Base-by-base conservation (phyloP, 2,113 vertebrate species). In the Aphelocoma coerulescens region DNA sequence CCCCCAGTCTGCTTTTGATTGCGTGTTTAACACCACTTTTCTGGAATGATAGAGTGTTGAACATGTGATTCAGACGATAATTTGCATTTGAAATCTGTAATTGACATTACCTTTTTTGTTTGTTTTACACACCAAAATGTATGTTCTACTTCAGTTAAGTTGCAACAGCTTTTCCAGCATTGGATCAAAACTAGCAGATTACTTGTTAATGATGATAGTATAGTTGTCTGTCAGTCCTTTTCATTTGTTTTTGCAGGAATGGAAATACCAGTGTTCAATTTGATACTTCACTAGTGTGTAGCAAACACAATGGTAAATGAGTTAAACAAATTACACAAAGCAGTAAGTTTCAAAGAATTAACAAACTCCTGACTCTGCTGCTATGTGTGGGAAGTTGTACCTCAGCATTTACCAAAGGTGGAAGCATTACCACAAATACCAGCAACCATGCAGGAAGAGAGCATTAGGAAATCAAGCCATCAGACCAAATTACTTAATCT, bases 361-460 rank as follows among this genome's bases (percentile, higher is more conserved):
- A 59, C 18, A 41, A 26, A 71, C 85, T 89, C 91, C 37, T 59
- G 28, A 78, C 58, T 89, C 35, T n/a, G 62, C 20, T 54, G 26
- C 61, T 86, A n/a, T 16, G 7, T 91, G 27, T 78, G 52, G 85
- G 63, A 72, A 85, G 43, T 54, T 96, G 73, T 67, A 67, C 63
- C 55, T 43, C 78, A 91, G 62, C 52, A 92, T 67, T 96, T 91
- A 88, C 54, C 88, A 67, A 33, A 89, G 89, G 94, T 95, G 88
- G 88, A 23, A 91, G 58, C 35, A 63, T 76, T 93, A 80, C 54
- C 37, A 74, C 61, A 86, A 95, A 94, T 68, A 95, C 73, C 54
- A 90, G 91, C 71, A 83, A 32, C 58, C 28, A 3, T 87, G n/a
- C 32, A 84, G 59, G 51, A 88, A 80, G 9, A 63, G 35, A 93